These are phyloP conservation scores for Orthosia cruda DNA, from an alignment of 2,888 invertebrate genomes.

Conservation along the genomic window DNA sequence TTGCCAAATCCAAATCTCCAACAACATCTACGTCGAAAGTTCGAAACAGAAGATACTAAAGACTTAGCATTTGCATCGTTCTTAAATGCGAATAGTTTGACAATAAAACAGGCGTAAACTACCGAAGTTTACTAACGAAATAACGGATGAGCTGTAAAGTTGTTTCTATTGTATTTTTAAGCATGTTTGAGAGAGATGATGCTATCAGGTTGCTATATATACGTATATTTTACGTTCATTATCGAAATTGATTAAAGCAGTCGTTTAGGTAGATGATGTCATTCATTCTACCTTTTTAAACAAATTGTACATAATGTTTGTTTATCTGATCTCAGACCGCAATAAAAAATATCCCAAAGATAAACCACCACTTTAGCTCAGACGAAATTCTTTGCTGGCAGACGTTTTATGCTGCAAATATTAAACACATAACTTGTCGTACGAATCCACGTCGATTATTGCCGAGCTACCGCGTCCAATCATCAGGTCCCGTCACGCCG, in stretches of 20 bases:
- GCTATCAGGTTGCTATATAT: neutral
- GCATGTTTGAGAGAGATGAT: neutral
- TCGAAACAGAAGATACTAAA: slow-evolving; percentile 10
- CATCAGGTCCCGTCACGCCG: slow-evolving; percentile 60
- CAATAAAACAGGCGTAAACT: slow-evolving; percentile 56
- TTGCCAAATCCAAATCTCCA: slow-evolving; percentile 13
- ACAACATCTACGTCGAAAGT: neutral
- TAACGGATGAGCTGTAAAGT: slow-evolving; percentile 25
- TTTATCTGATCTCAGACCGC: neutral
- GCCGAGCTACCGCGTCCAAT: slow-evolving; percentile 72
- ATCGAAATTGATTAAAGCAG: neutral
- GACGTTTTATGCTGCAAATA: slow-evolving; percentile 14
- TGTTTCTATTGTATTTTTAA: slow-evolving; percentile 19
- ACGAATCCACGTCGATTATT: slow-evolving; percentile 62
- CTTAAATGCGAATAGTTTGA: slow-evolving; percentile 41
- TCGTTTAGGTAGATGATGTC: slow-evolving; percentile 14
- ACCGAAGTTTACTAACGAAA: slow-evolving; percentile 45
- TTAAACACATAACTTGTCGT: slow-evolving; percentile 11
- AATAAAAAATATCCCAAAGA: neutral
- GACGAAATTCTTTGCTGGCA: neutral
- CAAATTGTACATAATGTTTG: neutral
- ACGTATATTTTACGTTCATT: too few species aligned
- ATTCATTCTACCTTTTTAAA: slow-evolving; percentile 5
- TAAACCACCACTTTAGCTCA: neutral
- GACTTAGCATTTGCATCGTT: slow-evolving; percentile 1